Conservation (phyloP, 1,140 invertebrate species). For the Ceratitis capitata region DNA sequence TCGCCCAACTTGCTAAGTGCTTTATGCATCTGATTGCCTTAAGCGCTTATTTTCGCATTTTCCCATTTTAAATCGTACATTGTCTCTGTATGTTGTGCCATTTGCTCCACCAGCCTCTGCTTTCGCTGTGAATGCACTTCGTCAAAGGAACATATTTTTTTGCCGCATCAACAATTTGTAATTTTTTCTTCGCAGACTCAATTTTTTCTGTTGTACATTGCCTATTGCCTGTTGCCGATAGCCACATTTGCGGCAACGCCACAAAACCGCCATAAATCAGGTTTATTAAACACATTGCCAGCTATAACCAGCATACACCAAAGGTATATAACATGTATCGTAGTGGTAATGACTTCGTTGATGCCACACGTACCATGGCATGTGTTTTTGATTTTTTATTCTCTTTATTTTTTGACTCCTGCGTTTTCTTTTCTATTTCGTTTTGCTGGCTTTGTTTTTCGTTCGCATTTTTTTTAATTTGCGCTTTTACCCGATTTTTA, state of each 20-base stretch:
- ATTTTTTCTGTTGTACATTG: background rate
- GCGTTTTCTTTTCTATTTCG: background rate
- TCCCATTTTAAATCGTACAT: background rate
- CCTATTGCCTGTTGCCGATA: background rate
- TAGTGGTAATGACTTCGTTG: background rate
- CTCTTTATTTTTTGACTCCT: background rate
- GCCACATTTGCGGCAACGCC: conserved; percentile 6
- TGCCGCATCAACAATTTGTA: background rate
- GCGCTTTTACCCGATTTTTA: background rate
- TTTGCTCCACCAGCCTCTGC: background rate
- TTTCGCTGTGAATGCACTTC: background rate
- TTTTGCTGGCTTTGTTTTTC: background rate
- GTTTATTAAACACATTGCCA: conserved; percentile 1
- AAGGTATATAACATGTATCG: background rate
- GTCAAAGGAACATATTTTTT: background rate
- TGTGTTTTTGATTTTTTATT: background rate
- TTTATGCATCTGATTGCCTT: background rate
- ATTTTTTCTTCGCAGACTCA: background rate
- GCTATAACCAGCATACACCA: too few species aligned
- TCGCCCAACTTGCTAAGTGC: background rate
- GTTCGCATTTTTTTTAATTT: background rate
- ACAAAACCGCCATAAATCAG: conserved; percentile 24
- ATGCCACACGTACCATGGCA: background rate
- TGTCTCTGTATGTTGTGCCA: background rate
- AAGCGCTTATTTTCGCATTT: background rate